Percentiles rank a stretch among this genome's conserved stretches.
These are phyloP conservation scores for Tetranychus piercei DNA, from an alignment of 2,888 invertebrate species.

Conservation along the genomic window DNA sequence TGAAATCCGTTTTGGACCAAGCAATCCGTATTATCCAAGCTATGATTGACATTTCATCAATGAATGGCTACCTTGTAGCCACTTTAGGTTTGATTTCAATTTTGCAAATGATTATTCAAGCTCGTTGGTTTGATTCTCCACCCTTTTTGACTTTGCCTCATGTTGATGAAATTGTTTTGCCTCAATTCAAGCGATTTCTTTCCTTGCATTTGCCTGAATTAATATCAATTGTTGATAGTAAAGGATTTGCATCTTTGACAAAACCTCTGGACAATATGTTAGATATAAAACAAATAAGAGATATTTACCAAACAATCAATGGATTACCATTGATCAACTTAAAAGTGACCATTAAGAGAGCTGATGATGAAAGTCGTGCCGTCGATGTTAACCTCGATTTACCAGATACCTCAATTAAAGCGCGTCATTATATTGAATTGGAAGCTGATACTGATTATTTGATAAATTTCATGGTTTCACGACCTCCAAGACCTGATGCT, in stretches of 20 bases:
- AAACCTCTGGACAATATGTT: neutral
- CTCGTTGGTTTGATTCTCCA: conserved; percentile 50
- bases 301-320: conserved; percentile 2
- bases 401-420: neutral
- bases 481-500: conserved; percentile 15
- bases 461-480: conserved; percentile 37
- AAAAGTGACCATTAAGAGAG: neutral
- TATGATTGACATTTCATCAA: conserved; percentile 81
- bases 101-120: conserved; percentile 80
- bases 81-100: conserved; percentile 50
- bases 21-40: conserved; percentile 82
- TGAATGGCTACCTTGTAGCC: conserved; percentile 69
- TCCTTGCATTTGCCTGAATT: conserved; percentile 1
- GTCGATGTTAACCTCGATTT: neutral
- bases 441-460: conserved; percentile 56
- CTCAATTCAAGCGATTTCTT: neutral
- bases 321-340: neutral
- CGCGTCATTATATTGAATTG: conserved; percentile 40
- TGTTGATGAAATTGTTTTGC: conserved; percentile 42
- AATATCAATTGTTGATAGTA: neutral
- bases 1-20: conserved; percentile 90
- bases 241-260: neutral
- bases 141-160: conserved; percentile 58
- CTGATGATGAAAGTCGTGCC: neutral
- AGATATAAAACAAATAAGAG: neutral